phyloP scores from a whole-genome alignment of 2,113 vertebrate species.

The Thunnus thynnus region DNA sequence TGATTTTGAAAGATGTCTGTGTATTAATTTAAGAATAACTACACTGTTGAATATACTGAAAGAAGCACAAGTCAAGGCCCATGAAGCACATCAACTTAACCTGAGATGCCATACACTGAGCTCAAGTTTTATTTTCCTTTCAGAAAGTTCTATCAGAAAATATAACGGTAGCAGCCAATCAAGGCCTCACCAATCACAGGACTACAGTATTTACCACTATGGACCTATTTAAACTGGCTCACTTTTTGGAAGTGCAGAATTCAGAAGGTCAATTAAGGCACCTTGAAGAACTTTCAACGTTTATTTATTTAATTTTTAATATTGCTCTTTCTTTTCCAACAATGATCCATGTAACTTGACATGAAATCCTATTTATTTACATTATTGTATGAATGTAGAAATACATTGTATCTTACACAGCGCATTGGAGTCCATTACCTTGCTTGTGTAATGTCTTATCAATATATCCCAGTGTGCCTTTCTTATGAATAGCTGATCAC shows the following conservation, averaged over 20 bases:
- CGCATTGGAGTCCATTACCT: too few species aligned
- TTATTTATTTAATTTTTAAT: not conserved
- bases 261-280: too few species aligned
- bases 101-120: not conserved
- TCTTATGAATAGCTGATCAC: not conserved
- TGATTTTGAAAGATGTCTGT: constrained; percentile 17
- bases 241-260: not conserved
- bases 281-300: not conserved
- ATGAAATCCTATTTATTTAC: too few species aligned
- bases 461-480: not conserved
- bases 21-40: constrained; percentile 1
- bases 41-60: constrained; percentile 1
- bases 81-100: not conserved
- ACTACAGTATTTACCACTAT: not conserved
- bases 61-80: constrained; percentile 18
- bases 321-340: not conserved
- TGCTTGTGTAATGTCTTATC: not conserved
- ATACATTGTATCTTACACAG: too few species aligned
- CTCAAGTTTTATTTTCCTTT: constrained; percentile 19
- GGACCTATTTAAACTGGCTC: not conserved
- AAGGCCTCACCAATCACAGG: not conserved
- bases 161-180: not conserved
- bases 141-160: constrained; percentile 6
- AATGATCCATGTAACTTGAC: not conserved
- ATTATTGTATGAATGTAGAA: too few species aligned